These are phyloP conservation scores for Takifugu flavidus DNA, from an alignment of 2,113 vertebrate species.

Conservation along the genomic window DNA sequence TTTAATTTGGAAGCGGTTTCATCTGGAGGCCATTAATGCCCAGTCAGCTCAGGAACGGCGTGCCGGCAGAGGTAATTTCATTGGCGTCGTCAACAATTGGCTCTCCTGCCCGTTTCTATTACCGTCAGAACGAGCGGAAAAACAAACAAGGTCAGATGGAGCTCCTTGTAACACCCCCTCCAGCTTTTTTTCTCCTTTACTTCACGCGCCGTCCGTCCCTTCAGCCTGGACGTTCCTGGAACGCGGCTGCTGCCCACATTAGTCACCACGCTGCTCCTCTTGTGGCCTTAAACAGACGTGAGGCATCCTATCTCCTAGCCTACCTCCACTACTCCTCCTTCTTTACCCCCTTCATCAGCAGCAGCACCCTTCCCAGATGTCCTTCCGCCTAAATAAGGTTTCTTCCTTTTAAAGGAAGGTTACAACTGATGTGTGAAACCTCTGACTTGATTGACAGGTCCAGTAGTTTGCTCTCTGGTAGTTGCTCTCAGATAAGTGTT, in stretches of 20 bases:
- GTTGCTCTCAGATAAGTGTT: too few species aligned
- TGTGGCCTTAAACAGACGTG: slow-evolving; percentile 11
- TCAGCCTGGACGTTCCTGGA: too few species aligned
- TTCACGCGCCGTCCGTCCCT: too few species aligned
- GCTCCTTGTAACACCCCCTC: too few species aligned
- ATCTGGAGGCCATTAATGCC: slow-evolving; percentile 45
- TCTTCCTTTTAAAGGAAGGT: background rate
- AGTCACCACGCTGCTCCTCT: background rate
- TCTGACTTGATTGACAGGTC: too few species aligned
- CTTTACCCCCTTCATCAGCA: background rate
- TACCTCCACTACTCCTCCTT: background rate
- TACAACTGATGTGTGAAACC: slow-evolving; percentile 18
- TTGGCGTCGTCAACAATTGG: slow-evolving; percentile 50
- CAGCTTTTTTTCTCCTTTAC: too few species aligned
- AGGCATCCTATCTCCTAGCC: background rate
- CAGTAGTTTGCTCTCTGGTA: too few species aligned
- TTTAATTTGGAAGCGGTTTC: slow-evolving; percentile 66
- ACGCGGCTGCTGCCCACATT: too few species aligned
- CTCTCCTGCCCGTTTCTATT: slow-evolving; percentile 62
- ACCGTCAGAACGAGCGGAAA: slow-evolving; percentile 40
- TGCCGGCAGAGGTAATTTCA: slow-evolving; percentile 49
- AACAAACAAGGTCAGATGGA: slow-evolving; percentile 54
- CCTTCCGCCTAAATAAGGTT: too few species aligned
- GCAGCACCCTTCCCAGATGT: too few species aligned
- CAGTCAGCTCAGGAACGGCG: slow-evolving; percentile 10